phyloP scores from a whole-genome alignment of 2,888 invertebrate genomes.

The Chrysolina oricalcia region DNA sequence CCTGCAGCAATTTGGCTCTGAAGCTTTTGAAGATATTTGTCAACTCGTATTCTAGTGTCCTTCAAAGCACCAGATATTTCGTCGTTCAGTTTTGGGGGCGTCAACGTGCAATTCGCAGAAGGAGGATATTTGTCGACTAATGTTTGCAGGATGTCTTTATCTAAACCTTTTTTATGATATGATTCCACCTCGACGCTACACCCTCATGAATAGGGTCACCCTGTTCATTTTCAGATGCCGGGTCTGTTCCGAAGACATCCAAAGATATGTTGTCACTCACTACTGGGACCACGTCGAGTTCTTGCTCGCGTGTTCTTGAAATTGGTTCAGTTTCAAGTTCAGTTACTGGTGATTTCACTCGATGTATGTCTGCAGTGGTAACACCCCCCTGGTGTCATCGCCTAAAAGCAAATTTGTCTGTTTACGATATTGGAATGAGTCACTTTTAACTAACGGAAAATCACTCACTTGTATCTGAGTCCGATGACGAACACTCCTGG shows the following conservation, averaged over 20 bases:
- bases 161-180: slow-evolving; percentile 11
- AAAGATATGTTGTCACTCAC: too few relatives aligned
- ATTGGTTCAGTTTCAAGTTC: too few relatives aligned
- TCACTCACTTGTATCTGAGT: too few relatives aligned
- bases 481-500: not conserved
- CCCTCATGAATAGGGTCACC: slow-evolving; percentile 8
- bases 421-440: too few relatives aligned
- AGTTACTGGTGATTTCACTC: too few relatives aligned
- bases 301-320: not conserved
- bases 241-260: slow-evolving; percentile 14
- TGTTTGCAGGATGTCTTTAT: slow-evolving; percentile 4
- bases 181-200: slow-evolving; percentile 9
- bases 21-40: too few relatives aligned
- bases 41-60: too few relatives aligned
- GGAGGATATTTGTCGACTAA: slow-evolving; percentile 4
- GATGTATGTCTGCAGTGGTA: too few relatives aligned
- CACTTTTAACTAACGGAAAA: not conserved
- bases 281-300: not conserved
- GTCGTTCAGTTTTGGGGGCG: too few relatives aligned
- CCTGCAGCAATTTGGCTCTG: not conserved
- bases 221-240: slow-evolving; percentile 3
- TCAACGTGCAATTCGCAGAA: slow-evolving; percentile 2
- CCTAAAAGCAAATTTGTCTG: not conserved
- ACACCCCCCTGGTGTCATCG: too few relatives aligned
- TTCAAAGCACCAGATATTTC: too few relatives aligned